Percentiles rank a stretch among this genome's conserved stretches.
phyloP scores from a whole-genome alignment of 2,797 vertebrate species.

The Sebastes hubbsi region DNA sequence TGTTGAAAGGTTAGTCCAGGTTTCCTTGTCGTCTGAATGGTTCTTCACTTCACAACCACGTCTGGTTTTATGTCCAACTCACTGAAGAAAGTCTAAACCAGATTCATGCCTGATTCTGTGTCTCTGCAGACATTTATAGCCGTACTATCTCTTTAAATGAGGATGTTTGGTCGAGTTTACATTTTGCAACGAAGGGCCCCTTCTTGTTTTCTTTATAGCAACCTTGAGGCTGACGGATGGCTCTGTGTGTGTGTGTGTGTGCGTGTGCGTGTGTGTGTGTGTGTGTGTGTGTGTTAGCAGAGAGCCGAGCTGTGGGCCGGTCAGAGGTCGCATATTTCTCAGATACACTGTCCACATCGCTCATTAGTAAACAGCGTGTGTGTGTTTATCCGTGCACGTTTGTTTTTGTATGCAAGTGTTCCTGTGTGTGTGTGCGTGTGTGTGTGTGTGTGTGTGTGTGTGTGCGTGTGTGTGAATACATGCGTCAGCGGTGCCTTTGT shows the following conservation, averaged over 20 bases:
- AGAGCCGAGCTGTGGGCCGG: conserved; percentile 6
- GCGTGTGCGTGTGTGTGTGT: conserved; percentile 24
- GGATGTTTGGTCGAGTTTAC: conserved; percentile 57
- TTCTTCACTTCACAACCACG: neutral
- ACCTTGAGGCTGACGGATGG: conserved; percentile 62
- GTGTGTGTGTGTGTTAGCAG: conserved; percentile 1
- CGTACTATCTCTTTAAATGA: conserved; percentile 27
- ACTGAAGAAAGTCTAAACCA: neutral
- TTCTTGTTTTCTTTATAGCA: conserved; percentile 64
- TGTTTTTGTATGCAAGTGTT: neutral
- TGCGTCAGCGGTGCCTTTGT: conserved; percentile 3
- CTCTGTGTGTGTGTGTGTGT: conserved; percentile 5
- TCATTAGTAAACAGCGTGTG: conserved; percentile 65
- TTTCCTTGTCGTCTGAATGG: neutral
- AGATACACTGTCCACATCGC: conserved; percentile 49
- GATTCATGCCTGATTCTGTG: neutral
- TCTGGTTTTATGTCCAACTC: neutral
- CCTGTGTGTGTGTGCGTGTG: conserved; percentile 11
- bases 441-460: conserved; percentile 4
- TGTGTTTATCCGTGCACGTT: conserved; percentile 33
- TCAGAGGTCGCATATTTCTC: conserved; percentile 70
- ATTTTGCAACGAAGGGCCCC: conserved; percentile 35
- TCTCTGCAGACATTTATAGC: neutral
- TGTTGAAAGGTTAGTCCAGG: neutral
- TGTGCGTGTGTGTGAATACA: neutral